Base-by-base conservation (phyloP, 2,888 invertebrate species). In the Tetranychus truncatus region DNA sequence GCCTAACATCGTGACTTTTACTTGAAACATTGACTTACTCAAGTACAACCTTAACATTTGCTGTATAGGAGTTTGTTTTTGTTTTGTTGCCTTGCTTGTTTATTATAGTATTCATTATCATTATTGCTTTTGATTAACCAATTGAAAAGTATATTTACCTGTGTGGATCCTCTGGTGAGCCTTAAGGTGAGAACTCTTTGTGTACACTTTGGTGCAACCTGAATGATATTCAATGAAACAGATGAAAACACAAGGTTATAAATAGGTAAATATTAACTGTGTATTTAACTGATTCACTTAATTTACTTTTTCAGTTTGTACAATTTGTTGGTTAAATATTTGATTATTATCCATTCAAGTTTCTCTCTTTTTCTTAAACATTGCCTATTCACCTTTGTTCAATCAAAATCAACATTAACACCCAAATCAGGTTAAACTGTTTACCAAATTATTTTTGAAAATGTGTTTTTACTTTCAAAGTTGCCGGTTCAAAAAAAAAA, bases 151-250 rank as follows among this genome's bases (percentile, higher is more conserved):
- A 1, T 44, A 82, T 85, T 87, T 87, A 93, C 95, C 95, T 86
- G 95, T 95, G 83, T 95, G 95, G 85, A 95, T 95, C 84, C 95
- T 88, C 84, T 95, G 95, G 85, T 95, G 95, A 79, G 95, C 95
- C 86, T 95, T 95, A 80, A 95, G 87, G 85, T 95, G 95, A 81
- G 95, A 95, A 85, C 95, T 95, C 86, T 95, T 95, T 79, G 95
- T 95, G 85, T 95, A 95, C 79, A 95, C 95, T 86, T 95, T 95
- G 81, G 91, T 88, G 86, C 95, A 95, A 83, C 93, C 95, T 67
- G 45, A 72, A 21, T 67, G 9, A 21, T 67, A 67, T 11, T 18
- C n/a, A 18, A n/a, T 18, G 55, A 55, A 45, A 74, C 45, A 45
- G 74, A 15, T 55, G 15, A 9, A 55, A 55, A 55, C 1, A 55